Base-by-base conservation (phyloP, 1,140 invertebrate genomes). In the Proctacanthus coquilletti region DNA sequence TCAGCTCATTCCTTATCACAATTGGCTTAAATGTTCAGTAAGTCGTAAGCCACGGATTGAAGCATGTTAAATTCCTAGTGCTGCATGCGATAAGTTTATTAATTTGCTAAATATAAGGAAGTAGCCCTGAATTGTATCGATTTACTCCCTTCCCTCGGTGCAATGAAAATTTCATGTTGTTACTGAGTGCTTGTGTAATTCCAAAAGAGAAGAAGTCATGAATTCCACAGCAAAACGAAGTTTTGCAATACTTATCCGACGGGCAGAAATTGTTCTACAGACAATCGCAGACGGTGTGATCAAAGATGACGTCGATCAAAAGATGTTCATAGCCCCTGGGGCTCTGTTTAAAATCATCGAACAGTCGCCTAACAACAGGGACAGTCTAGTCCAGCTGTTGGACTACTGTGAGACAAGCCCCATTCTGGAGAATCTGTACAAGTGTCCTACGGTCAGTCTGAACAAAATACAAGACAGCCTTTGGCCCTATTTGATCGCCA, bases 401-500 rank as follows among this genome's bases (percentile, higher is more conserved):
- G 38, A 51, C 11, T 43, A 44, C 18, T 20, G 39, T 14, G 23
- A 29, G 9, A 15, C 43, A 13, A 30, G 35, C 25, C 45, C 44
- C 10, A 44, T 42, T 8, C 40, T 36, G 35, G 42, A 41, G 14
- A 29, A 45, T 33, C 40, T 49, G n/a, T 53, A 52, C 21, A 45
- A 46, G 38, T 50, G 48, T 23, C 40, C 33, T 2, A 27, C 32
- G 27, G 34, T 21, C 11, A 25, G 42, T 34, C 39, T 53, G 10
- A 17, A 39, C 1, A 35, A 17, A 38, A 47, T 53, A 4, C 2
- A 34, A 11, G 43, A 49, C 13, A 45, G 60, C 17, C 49, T 72
- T 21, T 70, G 65, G 65, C 56, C 61, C 18, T 66, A 53, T 50
- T 50, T 73, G 13, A 55, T 59, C 32, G 57, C 66, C 25, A 58